Percentiles rank a stretch among this genome's conserved stretches.
phyloP scores from a whole-genome alignment of 2,888 invertebrate genomes.

The Drosophila paracracens region DNA sequence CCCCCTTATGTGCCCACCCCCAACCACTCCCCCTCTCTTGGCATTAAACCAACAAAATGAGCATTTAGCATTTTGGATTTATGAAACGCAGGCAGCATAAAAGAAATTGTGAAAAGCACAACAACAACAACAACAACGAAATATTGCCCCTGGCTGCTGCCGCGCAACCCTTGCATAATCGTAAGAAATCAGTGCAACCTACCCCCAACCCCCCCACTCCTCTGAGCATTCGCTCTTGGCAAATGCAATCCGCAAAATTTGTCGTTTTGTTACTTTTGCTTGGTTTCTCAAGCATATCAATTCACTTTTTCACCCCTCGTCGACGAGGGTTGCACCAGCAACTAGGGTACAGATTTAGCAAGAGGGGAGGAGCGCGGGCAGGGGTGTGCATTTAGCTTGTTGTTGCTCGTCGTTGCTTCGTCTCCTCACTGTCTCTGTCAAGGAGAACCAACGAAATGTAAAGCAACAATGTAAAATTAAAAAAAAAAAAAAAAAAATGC shows the following conservation, averaged over 20 bases:
- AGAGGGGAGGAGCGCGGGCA: background rate
- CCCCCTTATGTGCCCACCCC: background rate
- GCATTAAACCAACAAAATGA: slow-evolving; percentile 71
- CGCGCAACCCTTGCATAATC: slow-evolving; percentile 52
- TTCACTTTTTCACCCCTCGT: slow-evolving; percentile 69
- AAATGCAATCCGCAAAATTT: slow-evolving; percentile 66
- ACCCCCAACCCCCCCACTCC: background rate
- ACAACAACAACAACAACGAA: slow-evolving; percentile 17
- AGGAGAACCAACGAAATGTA: slow-evolving; percentile 44
- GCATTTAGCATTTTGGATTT: slow-evolving; percentile 76
- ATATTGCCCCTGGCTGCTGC: slow-evolving; percentile 47
- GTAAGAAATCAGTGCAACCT: slow-evolving; percentile 53
- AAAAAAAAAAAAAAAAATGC: slow-evolving; percentile 23
- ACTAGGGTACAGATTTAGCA: background rate
- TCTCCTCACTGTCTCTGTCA: background rate
- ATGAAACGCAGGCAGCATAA: slow-evolving; percentile 25
- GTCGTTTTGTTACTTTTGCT: slow-evolving; percentile 73
- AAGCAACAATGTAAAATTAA: slow-evolving; percentile 60
- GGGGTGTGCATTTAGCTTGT: slow-evolving; percentile 39
- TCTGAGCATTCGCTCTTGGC: background rate
- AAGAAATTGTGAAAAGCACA: slow-evolving; percentile 53
- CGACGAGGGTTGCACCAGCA: slow-evolving; percentile 36
- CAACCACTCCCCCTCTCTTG: background rate
- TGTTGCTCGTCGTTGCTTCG: slow-evolving; percentile 1
- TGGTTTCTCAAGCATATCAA: slow-evolving; percentile 82